Conservation (phyloP, 2,888 invertebrate species). For the Furcula furcula region DNA sequence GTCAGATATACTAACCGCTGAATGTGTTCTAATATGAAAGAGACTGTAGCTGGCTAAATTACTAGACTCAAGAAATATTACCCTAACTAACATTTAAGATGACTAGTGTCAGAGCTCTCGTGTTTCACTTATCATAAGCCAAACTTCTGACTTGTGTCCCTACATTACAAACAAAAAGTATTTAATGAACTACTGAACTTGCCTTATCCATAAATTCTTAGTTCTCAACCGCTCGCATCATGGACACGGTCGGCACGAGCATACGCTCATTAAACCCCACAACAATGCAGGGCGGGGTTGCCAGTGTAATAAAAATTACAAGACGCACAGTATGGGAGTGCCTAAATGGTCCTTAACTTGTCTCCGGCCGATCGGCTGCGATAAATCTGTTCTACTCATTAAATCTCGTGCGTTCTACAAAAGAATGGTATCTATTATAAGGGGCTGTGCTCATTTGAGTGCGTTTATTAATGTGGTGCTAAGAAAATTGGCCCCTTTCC, state of each 20-base stretch:
- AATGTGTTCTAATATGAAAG: no score
- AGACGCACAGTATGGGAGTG: conserved; percentile 73
- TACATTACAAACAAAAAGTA: no score
- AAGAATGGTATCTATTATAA: conserved; percentile 9
- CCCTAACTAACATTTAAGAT: no score
- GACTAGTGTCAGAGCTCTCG: no score
- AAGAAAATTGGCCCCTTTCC: no score
- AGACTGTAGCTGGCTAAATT: no score
- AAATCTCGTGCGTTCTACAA: conserved; percentile 18
- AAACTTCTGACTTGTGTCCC: no score
- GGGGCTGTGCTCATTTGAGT: no score
- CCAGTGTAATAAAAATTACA: conserved; percentile 70
- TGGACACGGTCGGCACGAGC: conserved; percentile 44
- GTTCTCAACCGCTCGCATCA: conserved; percentile 32
- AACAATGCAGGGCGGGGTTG: conserved; percentile 76
- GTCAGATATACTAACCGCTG: no score
- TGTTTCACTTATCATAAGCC: no score
- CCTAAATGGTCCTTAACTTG: conserved; percentile 60
- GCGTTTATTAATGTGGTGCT: no score
- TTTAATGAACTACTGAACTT: conserved; percentile 8
- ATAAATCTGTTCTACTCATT: conserved; percentile 38
- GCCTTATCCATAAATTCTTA: conserved; percentile 30
- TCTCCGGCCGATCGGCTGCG: conserved; percentile 48
- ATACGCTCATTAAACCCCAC: conserved; percentile 60
- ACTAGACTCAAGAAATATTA: no score